phyloP scores from a whole-genome alignment of 1,140 invertebrate species.

The Mactra quadrangularis region DNA sequence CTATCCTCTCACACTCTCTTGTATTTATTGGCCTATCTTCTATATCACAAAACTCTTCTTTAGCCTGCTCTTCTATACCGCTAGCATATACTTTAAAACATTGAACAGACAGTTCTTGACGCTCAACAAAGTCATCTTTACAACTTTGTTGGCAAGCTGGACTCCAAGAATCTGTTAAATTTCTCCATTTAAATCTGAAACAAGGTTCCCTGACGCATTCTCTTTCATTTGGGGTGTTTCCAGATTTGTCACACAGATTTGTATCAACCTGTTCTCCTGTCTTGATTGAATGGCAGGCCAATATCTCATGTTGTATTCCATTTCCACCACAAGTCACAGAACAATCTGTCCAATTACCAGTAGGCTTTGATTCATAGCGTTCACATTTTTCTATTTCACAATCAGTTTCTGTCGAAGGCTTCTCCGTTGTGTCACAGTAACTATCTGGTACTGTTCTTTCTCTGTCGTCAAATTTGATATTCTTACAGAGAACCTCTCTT shows the following conservation, averaged over 20 bases:
- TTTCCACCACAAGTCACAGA: constrained; percentile 33
- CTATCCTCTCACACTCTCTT: background rate
- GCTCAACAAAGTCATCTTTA: constrained; percentile 12
- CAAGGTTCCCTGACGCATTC: constrained; percentile 35
- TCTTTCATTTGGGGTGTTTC: background rate
- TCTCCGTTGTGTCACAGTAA: constrained; percentile 10
- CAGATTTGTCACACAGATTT: background rate
- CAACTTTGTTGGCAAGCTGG: constrained; percentile 37
- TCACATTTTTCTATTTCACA: constrained; percentile 33
- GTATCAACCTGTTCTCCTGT: background rate
- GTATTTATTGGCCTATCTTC: constrained; percentile 4
- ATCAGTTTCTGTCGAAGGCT: constrained; percentile 4
- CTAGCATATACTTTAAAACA: constrained; percentile 23
- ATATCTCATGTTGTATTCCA: constrained; percentile 14
- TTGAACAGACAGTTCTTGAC: background rate
- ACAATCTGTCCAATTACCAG: constrained; percentile 25
- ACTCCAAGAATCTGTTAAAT: background rate
- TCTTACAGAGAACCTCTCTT: constrained; percentile 24
- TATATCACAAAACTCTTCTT: background rate
- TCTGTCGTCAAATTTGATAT: constrained; percentile 49
- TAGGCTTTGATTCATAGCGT: constrained; percentile 4
- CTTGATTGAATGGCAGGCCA: background rate
- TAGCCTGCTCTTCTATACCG: background rate
- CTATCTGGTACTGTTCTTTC: constrained; percentile 11
- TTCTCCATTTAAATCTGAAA: constrained; percentile 27